A percentile compares a stretch with the other conserved stretches of the same genome.
phyloP scores from a whole-genome alignment of 2,888 invertebrate genomes.

The Watsonalla cultraria region DNA sequence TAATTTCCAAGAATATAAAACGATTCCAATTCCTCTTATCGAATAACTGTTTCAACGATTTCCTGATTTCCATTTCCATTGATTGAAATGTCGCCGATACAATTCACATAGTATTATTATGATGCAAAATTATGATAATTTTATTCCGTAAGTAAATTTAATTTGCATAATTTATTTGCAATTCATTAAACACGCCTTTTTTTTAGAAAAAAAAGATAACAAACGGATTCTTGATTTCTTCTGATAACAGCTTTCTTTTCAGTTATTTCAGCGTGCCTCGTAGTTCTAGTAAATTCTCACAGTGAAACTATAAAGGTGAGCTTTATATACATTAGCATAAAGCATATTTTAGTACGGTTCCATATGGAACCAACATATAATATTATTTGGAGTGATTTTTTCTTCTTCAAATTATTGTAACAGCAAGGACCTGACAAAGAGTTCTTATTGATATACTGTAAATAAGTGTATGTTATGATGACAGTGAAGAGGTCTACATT shows the following conservation, averaged over 20 bases:
- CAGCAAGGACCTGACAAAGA: too few relatives aligned
- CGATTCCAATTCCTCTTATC: neutral
- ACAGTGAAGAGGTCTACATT: too few relatives aligned
- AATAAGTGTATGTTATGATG: too few relatives aligned
- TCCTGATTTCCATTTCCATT: neutral
- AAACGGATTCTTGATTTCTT: neutral
- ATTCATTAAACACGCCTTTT: too few relatives aligned
- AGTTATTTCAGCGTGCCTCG: conserved; percentile 37
- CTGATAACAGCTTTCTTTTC: conserved; percentile 20
- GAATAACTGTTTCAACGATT: neutral
- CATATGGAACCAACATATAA: too few relatives aligned
- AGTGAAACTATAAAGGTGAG: conserved; percentile 65
- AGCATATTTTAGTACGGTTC: conserved; percentile 4
- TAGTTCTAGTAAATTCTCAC: conserved; percentile 41
- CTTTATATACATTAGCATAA: neutral
- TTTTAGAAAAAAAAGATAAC: too few relatives aligned
- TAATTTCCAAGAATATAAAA: neutral
- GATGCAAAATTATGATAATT: conserved; percentile 44
- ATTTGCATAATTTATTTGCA: conserved; percentile 4
- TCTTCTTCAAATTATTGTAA: too few relatives aligned
- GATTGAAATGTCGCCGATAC: neutral
- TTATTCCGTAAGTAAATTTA: conserved; percentile 38
- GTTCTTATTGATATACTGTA: too few relatives aligned
- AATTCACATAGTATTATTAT: conserved; percentile 26
- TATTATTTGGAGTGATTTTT: too few relatives aligned